phyloP scores from a whole-genome alignment of 2,113 vertebrate species.

The Parus major region DNA sequence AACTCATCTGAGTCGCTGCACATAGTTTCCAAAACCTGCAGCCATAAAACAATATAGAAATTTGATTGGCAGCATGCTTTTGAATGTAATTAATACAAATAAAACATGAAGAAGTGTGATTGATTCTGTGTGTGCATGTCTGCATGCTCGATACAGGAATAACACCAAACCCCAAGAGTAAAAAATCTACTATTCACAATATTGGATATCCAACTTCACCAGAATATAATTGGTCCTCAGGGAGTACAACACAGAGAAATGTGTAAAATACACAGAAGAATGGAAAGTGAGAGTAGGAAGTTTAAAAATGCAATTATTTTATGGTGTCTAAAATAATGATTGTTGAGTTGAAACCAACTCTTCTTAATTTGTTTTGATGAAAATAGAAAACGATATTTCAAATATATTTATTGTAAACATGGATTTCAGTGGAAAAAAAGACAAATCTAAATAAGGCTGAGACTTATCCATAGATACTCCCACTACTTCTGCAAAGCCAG shows the following conservation, averaged over 20 bases:
- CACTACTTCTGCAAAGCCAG: neutral
- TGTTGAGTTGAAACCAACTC: neutral
- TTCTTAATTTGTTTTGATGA: neutral
- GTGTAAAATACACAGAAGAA: neutral
- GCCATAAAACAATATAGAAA: neutral
- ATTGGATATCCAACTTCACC: neutral
- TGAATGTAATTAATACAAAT: constrained; percentile 25
- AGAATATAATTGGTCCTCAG: constrained; percentile 34
- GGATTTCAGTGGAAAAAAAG: neutral
- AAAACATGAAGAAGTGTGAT: neutral
- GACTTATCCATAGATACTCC: neutral
- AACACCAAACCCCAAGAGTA: neutral
- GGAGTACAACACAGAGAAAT: neutral
- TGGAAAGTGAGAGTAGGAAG: neutral
- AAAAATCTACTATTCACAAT: neutral
- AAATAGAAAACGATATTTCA: neutral
- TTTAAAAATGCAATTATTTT: neutral
- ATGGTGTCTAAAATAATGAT: neutral
- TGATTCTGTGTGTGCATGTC: neutral
- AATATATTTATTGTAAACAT: neutral
- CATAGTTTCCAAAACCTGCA: neutral
- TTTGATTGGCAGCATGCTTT: neutral
- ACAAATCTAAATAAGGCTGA: neutral
- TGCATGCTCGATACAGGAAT: neutral
- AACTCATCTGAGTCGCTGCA: neutral